A percentile compares a stretch with the other conserved stretches of the same genome.
Conservation (phyloP, 2,888 invertebrate species). For the Spodoptera littoralis region DNA sequence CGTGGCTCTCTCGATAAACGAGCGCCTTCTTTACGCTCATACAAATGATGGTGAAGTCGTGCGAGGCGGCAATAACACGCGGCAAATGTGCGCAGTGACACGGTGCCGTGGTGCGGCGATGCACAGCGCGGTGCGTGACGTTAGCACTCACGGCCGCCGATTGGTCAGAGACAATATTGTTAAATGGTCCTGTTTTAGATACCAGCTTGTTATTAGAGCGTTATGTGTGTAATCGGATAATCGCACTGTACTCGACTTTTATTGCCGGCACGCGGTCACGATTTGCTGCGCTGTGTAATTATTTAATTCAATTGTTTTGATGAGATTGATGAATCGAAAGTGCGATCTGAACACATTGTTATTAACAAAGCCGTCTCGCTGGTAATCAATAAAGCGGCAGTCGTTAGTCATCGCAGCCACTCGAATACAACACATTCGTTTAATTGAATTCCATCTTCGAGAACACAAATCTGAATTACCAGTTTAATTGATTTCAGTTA, state of each 20-base stretch:
- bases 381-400: constrained; percentile 65
- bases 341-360: constrained; percentile 67
- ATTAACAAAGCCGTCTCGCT: constrained; percentile 71
- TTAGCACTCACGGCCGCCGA: constrained; percentile 52
- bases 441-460: constrained; percentile 53
- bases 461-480: constrained; percentile 35
- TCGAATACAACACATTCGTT: constrained; percentile 47
- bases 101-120: constrained; percentile 32
- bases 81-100: constrained; percentile 58
- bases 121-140: constrained; percentile 53
- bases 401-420: constrained; percentile 60
- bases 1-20: constrained; percentile 80
- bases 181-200: constrained; percentile 65
- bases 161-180: constrained; percentile 79
- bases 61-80: constrained; percentile 67
- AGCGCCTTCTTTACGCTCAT: constrained; percentile 68
- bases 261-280: constrained; percentile 72
- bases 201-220: constrained; percentile 72
- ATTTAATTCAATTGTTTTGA: constrained; percentile 77
- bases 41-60: constrained; percentile 72
- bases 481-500: constrained; percentile 48
- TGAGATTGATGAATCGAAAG: constrained; percentile 79
- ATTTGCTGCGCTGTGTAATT: constrained; percentile 75
- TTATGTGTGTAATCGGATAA: constrained; percentile 79
- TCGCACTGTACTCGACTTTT: constrained; percentile 63